Base-by-base conservation (phyloP, 2,888 invertebrate species). In the Cephonodes hylas region DNA sequence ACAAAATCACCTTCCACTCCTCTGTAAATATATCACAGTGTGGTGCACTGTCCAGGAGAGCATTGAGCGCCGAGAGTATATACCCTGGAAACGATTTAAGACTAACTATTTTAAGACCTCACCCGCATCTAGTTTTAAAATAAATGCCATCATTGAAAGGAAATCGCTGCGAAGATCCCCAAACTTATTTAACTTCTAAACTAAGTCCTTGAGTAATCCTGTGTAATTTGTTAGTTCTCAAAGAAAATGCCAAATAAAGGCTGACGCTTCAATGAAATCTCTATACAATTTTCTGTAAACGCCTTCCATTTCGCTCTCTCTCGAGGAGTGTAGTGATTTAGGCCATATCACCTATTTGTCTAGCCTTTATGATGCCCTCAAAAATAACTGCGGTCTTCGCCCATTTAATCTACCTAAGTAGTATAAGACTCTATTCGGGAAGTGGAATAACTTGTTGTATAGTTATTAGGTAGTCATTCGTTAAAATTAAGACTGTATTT, bases 271-370 rank as follows among this genome's bases (percentile, higher is more conserved):
- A 18, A 53, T 53, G 31, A 53, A 53, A 53, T 31, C 53, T 18
- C 10, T 27, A 53, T 5, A 31, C 53, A 53, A 31, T 53, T 53
- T 20, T 18, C 31, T 31, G 10, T 53, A 20, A 44, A 44, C 20
- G 25, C 27, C 18, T 53, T 18, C 18, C 18, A 4, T 31, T 10
- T 18, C 10, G 18, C 15, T 53, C 31, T 1, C 31, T 10, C 53
- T 8, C 0, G 18, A 18, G 18, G 6, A 25, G 15, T 4, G 10
- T 18, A 53, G 18, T 18, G 7, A 53, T 53, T 53, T 53, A 53
- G 53, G 53, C 53, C 53, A 18, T 31, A 53, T 53, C 18, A 53
- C 31, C 53, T 53, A 53, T 53, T 53, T 53, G 53, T 53, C 53
- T 53, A 18, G 53, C 53, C 53, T 53, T 53, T 53, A 53, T 31